phyloP scores from a whole-genome alignment of 2,888 invertebrate genomes.

The Maniola hyperantus region DNA sequence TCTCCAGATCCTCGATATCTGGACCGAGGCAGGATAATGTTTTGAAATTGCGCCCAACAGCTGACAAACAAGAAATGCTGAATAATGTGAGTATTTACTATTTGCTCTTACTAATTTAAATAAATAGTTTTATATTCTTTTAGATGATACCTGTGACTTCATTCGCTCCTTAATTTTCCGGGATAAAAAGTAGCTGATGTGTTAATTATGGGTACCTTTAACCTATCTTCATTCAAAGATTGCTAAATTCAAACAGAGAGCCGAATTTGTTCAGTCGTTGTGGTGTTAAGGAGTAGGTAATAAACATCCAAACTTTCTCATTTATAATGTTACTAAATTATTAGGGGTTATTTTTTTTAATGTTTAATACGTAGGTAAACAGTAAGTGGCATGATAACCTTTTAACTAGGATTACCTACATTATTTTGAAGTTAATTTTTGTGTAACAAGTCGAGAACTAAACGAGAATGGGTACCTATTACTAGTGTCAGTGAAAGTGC shows the following conservation, averaged over 20 bases:
- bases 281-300: no score
- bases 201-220: no score
- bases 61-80: slow-evolving; percentile 47
- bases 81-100: slow-evolving; percentile 58
- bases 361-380: background rate
- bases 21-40: slow-evolving; percentile 53
- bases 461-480: slow-evolving; percentile 6
- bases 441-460: background rate
- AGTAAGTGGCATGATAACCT: background rate
- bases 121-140: background rate
- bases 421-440: slow-evolving; percentile 19
- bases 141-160: background rate
- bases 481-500: slow-evolving; percentile 15
- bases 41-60: slow-evolving; percentile 53
- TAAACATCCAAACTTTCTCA: no score
- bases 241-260: no score
- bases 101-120: background rate
- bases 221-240: no score
- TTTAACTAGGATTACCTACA: no score
- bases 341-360: background rate
- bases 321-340: no score
- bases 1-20: slow-evolving; percentile 54
- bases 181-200: no score
- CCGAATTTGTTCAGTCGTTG: no score
- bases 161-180: no score